phyloP scores from a whole-genome alignment of 2,888 invertebrate species.

The Eutolmus rufibarbis region DNA sequence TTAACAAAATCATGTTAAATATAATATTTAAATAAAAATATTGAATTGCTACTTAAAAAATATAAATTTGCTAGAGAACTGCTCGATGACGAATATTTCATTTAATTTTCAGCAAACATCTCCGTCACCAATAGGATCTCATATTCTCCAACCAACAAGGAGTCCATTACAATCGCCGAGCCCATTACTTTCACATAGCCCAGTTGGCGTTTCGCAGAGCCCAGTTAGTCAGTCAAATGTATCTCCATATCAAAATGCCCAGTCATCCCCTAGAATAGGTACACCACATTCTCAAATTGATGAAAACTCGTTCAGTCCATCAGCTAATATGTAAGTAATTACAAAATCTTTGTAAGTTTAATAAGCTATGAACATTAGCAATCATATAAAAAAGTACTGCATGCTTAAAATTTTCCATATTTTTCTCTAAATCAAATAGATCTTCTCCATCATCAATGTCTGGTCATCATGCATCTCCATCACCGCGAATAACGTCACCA shows the following conservation, averaged over 20 bases:
- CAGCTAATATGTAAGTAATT: conserved; percentile 39
- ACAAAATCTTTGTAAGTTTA: too few relatives aligned
- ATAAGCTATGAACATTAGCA: too few relatives aligned
- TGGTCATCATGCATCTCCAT: conserved; percentile 62
- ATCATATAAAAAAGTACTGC: too few relatives aligned
- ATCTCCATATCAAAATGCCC: conserved; percentile 66
- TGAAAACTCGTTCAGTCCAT: conserved; percentile 67
- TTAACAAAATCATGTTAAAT: too few relatives aligned
- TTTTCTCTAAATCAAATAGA: conserved; percentile 52
- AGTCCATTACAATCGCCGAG: conserved; percentile 67
- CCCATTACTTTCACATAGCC: conserved; percentile 65
- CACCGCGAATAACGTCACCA: conserved; percentile 67
- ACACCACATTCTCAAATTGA: conserved; percentile 71
- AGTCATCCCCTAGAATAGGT: conserved; percentile 69
- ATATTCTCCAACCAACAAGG: conserved; percentile 61
- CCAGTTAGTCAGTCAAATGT: conserved; percentile 65
- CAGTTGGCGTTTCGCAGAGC: conserved; percentile 62
- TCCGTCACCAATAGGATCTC: conserved; percentile 57
- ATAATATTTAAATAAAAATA: too few relatives aligned
- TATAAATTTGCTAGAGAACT: not conserved
- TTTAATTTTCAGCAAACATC: conserved; percentile 35
- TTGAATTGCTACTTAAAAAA: too few relatives aligned
- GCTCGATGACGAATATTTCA: not conserved
- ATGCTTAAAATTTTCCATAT: not conserved
- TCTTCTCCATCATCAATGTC: conserved; percentile 64